These are phyloP conservation scores for Oryzias dopingdopingensis DNA, from an alignment of 2,797 vertebrate genomes.

Conservation along the genomic window DNA sequence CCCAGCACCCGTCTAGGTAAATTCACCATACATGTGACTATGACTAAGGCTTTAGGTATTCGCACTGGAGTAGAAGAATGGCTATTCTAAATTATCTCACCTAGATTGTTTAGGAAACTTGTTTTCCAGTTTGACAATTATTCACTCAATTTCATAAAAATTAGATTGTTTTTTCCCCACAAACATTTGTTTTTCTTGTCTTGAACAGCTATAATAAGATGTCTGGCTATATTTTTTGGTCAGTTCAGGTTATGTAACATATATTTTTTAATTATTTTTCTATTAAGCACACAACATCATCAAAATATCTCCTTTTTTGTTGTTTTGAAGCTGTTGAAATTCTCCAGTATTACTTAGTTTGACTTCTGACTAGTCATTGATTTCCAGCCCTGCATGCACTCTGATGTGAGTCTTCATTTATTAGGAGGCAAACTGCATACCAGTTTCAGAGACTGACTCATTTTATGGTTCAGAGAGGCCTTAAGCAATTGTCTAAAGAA, in stretches of 20 bases:
- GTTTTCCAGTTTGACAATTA: too few relatives aligned
- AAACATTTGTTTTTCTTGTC: too few relatives aligned
- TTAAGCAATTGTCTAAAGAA: constrained; percentile 57
- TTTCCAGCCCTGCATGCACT: constrained; percentile 22
- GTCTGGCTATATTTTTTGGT: too few relatives aligned
- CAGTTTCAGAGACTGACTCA: constrained; percentile 44
- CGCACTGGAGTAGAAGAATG: too few relatives aligned
- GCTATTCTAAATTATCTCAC: too few relatives aligned
- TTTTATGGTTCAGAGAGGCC: constrained; percentile 57
- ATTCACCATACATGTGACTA: too few relatives aligned
- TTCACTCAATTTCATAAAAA: too few relatives aligned
- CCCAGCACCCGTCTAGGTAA: too few relatives aligned
- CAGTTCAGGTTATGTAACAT: background rate
- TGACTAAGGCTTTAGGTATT: too few relatives aligned
- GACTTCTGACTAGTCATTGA: constrained; percentile 30
- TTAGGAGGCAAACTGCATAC: constrained; percentile 31
- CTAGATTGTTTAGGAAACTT: too few relatives aligned
- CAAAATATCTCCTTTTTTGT: constrained; percentile 10
- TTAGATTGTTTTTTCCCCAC: too few relatives aligned
- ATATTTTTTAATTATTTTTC: background rate
- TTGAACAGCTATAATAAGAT: too few relatives aligned
- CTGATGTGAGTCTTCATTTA: constrained; percentile 49
- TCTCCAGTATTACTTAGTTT: constrained; percentile 37
- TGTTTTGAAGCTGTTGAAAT: background rate
- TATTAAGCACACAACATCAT: constrained; percentile 13